Base-by-base conservation (phyloP, 1,140 invertebrate species). In the Bicyclus anynana region DNA sequence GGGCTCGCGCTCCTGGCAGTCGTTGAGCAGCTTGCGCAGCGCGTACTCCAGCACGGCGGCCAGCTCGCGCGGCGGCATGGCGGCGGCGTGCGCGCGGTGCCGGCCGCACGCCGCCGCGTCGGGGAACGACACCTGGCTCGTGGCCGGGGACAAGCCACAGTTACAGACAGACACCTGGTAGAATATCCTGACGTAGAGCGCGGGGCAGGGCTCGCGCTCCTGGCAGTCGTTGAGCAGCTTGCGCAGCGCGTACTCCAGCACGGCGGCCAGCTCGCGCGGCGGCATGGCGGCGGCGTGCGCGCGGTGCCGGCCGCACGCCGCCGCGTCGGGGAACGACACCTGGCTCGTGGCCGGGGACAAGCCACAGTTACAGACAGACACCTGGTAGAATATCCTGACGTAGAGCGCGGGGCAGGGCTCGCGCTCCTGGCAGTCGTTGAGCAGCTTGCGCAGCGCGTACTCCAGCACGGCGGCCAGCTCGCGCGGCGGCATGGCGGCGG, bases 381-480 rank as follows among this genome's bases (percentile, higher is more conserved):
- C 91, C 83, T 94, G 92, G 71, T 94, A 95, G 80, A 95, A 95
- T 62, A 96, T 91, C 69, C 93, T 91, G 53, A 96, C 81, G 71
- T 91, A 92, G 69, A 94, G 93, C 1, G 93, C 91, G 10, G 2
- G 93, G 91, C 16, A 35, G 53, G 88, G 84, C 57, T 90, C 73
- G 27, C 80, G 73, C n/a, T 85, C 76, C 48, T 91, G 90, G 62
- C 92, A 93, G 48, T 92, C 93, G 74, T 93, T 92, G 37, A 93
- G 91, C 29, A 96, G 83, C 72, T 95, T 95, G 53, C 90, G 91
- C 20, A 96, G 84, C 52, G 93, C 89, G 75, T 96, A 96, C 16
- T 92, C 91, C 6, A 96, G 84, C 35, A 93, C 91, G 54, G 94
- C 92, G n/a, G 87, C 87, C 13, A 96, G 80, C 54, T 94, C 90